phyloP scores from a whole-genome alignment of 2,113 vertebrate genomes.

The Aspiorhynchus laticeps region DNA sequence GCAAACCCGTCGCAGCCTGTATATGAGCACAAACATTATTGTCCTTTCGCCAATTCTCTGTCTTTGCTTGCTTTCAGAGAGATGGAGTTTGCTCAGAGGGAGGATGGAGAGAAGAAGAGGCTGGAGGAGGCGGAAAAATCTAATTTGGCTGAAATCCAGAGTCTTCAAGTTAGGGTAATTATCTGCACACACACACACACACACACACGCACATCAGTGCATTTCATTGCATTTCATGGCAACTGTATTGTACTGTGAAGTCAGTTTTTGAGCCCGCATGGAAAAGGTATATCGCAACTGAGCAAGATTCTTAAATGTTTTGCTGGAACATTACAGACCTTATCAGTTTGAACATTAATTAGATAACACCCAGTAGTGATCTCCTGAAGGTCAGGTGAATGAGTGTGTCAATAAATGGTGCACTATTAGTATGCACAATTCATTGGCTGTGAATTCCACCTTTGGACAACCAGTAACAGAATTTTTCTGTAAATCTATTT shows the following conservation, averaged over 20 bases:
- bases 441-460: not conserved
- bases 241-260: not conserved
- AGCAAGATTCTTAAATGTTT: not conserved
- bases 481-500: not conserved
- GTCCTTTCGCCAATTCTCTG: constrained; percentile 33
- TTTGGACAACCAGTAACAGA: not conserved
- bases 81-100: constrained; percentile 93
- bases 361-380: not conserved
- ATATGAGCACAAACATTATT: constrained; percentile 23
- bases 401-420: not conserved
- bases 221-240: constrained; percentile 4
- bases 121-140: constrained; percentile 93
- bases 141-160: constrained; percentile 90
- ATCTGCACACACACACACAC: constrained; percentile 31
- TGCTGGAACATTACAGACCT: not conserved
- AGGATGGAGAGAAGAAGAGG: constrained; percentile 90
- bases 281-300: not conserved
- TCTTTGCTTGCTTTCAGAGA: constrained; percentile 80
- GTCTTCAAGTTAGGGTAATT: constrained; percentile 90
- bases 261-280: not conserved
- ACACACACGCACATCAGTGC: constrained; percentile 26
- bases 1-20: not conserved
- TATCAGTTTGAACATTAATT: not conserved
- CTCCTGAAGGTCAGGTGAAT: not conserved
- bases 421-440: not conserved